A percentile compares a stretch with the other conserved stretches of the same genome.
Conservation (phyloP, 2,888 invertebrate genomes). For the Andricus quercusramuli region DNA sequence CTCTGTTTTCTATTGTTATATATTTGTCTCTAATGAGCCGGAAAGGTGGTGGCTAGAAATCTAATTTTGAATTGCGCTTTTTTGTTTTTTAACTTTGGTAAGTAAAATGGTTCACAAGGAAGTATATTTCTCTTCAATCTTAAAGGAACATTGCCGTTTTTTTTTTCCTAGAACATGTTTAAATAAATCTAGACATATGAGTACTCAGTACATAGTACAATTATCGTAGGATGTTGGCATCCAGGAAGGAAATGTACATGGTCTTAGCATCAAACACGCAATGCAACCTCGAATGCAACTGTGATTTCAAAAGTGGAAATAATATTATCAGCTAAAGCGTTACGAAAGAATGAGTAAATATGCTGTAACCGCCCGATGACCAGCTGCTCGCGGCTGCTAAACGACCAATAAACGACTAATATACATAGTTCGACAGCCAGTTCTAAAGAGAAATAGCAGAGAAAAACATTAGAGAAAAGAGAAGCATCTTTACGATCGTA, state of each 20-base stretch:
- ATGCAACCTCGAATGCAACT: background rate
- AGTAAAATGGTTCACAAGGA: too few relatives aligned
- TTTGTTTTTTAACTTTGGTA: too few relatives aligned
- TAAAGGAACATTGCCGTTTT: too few relatives aligned
- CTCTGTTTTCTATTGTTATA: too few relatives aligned
- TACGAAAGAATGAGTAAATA: conserved; percentile 41
- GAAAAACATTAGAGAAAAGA: conserved; percentile 46
- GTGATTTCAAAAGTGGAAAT: conserved; percentile 50
- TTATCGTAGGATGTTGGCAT: background rate
- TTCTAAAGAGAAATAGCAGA: conserved; percentile 52
- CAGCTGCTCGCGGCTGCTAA: conserved; percentile 55
- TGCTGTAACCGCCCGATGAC: conserved; percentile 45
- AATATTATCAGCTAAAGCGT: conserved; percentile 24
- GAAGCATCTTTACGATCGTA: conserved; percentile 26
- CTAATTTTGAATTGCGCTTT: too few relatives aligned
- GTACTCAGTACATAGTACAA: too few relatives aligned
- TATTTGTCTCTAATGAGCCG: too few relatives aligned
- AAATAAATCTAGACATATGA: too few relatives aligned
- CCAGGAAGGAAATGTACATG: background rate
- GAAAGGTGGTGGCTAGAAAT: too few relatives aligned
- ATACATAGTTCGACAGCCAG: conserved; percentile 50
- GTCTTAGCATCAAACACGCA: conserved; percentile 16
- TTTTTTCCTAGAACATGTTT: too few relatives aligned
- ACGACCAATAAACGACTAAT: conserved; percentile 47
- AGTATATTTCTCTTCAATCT: too few relatives aligned